Conservation (phyloP, 2,797 vertebrate genomes). For the Lateolabrax maculatus region DNA sequence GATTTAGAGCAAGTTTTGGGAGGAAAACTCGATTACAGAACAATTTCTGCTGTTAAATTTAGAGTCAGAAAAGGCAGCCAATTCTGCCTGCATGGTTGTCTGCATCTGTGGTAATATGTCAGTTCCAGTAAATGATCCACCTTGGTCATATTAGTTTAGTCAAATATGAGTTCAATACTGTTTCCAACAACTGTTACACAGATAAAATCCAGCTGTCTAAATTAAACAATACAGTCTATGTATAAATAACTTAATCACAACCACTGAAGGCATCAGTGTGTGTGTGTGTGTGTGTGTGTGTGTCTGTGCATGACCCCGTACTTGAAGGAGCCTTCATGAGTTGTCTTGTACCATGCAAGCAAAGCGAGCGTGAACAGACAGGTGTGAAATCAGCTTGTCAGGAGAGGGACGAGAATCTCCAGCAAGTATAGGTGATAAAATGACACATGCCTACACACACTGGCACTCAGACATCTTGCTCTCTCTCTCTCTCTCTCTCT, state of each 20-base stretch:
- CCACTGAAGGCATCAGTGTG: not conserved
- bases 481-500: no score
- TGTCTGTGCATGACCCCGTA: no score
- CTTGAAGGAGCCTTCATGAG: not conserved
- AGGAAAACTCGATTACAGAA: not conserved
- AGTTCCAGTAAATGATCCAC: not conserved
- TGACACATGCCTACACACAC: not conserved
- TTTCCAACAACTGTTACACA: not conserved
- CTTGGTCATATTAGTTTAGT: not conserved
- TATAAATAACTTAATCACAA: not conserved
- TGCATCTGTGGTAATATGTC: no score
- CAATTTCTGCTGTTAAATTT: no score
- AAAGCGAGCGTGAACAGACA: slow-evolving; percentile 34
- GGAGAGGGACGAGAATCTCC: slow-evolving; percentile 5
- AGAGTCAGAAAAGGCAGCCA: not conserved
- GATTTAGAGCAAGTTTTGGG: not conserved
- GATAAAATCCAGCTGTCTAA: not conserved
- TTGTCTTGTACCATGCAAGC: slow-evolving; percentile 26
- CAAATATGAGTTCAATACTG: not conserved
- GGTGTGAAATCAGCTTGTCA: slow-evolving; percentile 58
- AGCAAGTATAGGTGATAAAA: slow-evolving; percentile 6
- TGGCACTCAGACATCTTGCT: not conserved
- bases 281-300: not conserved
- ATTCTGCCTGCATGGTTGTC: not conserved
- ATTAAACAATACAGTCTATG: not conserved